phyloP scores from a whole-genome alignment of 2,888 invertebrate genomes.

The Eupsilia transversa region DNA sequence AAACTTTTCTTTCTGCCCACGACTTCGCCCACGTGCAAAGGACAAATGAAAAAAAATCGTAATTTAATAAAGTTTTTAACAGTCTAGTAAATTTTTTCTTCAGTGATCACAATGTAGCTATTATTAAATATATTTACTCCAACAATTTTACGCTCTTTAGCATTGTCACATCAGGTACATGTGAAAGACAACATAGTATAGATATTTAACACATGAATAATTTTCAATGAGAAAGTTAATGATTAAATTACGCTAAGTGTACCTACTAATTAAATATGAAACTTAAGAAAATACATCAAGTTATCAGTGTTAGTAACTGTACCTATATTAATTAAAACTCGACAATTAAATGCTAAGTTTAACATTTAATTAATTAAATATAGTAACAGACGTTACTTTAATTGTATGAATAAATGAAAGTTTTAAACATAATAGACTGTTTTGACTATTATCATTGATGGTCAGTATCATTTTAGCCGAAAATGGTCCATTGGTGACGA shows the following conservation, averaged over 20 bases:
- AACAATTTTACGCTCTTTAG: neutral
- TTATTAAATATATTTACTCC: neutral
- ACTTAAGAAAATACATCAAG: constrained; percentile 5
- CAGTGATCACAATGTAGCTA: neutral
- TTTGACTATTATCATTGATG: neutral
- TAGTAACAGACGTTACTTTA: too few relatives aligned
- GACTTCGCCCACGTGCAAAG: neutral
- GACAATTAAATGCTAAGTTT: constrained; percentile 1
- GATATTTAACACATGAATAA: neutral
- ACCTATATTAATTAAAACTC: constrained; percentile 45
- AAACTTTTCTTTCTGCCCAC: neutral
- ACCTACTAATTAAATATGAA: constrained; percentile 19
- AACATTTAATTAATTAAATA: constrained; percentile 4
- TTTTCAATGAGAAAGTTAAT: neutral
- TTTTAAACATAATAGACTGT: neutral
- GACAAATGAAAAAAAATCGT: neutral
- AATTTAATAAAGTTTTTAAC: neutral
- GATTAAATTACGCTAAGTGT: constrained; percentile 12
- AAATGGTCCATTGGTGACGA: neutral
- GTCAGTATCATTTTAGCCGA: neutral
- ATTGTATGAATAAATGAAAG: neutral
- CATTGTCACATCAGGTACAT: neutral
- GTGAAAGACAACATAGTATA: neutral
- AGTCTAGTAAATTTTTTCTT: constrained; percentile 4
- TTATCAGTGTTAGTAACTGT: constrained; percentile 11